Evolutionary conservation across 2,888 invertebrate genomes (phyloP), one percentile per base, ranked within the genome.

Genomic region (Drosophila nr. medialis): DNA sequence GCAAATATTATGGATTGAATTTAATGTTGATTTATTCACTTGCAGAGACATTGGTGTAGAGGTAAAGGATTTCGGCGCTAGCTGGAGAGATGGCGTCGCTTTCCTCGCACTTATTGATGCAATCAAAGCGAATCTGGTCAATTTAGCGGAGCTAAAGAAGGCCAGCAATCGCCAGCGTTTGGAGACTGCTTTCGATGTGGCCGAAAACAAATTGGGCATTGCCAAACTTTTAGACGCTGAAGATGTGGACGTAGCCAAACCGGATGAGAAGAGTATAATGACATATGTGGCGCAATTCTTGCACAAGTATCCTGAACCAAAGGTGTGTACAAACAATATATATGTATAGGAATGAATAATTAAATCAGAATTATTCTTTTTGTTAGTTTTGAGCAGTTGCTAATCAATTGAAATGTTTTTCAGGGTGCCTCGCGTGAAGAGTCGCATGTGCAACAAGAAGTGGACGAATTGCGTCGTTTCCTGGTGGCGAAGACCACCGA

Each of bases 271-370:
- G 93, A 98, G 98, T 75, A 98, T 99, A 88, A 99, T 99, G 99
- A 99, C 99, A 36, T 99, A 99, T 93, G 98, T 99, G 75, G 98
- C 99, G 48, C 99, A 99, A 94, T 99, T 99, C 94, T 94, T 99
- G 91, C 98, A 99, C 93, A 98, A 98, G 94, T 97, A 97, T 93
- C 97, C 97, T 54, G 97, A 97, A 94, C 97, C 97, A 59, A 96
- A 96, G 93, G 95, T 95, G 77, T 91, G 86, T 75, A 4, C 13
- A 38, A 45, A 21, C 7, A 8, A 18, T 48, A 32, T 24, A 30
- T n/a, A 21, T 45, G 4, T 7, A 13, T 13, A 13, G 21, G 13
- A 40, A 40, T 40, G 4, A 42, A 21, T 42, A 42, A 21, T 21
- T 1, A 2, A 21, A 1, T 21, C 11, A 21, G 2, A 21, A 21